These are phyloP conservation scores for Parazoanthus atlanticus DNA, from an alignment of 92 coral and sea anemone species.

Conservation along the genomic window DNA sequence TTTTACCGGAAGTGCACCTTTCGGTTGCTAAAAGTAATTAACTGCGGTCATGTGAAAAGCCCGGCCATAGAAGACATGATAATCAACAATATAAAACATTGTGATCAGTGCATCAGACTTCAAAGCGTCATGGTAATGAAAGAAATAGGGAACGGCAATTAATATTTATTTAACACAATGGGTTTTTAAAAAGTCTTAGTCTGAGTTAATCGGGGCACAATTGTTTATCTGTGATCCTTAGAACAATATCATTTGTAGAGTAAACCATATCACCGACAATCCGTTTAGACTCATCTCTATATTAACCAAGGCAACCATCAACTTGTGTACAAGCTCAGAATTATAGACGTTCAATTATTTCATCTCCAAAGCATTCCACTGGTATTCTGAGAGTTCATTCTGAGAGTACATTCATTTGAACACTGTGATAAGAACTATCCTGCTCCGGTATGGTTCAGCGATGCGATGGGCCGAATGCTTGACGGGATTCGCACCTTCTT, in stretches of 20 bases:
- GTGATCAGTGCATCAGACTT: no score
- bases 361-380: not conserved
- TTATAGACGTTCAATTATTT: slow-evolving; percentile 6
- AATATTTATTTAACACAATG: no score
- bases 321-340: not conserved
- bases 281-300: not conserved
- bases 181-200: not conserved
- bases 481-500: not conserved
- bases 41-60: no score
- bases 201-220: not conserved
- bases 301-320: no score
- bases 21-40: no score
- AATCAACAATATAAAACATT: no score
- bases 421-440: slow-evolving; percentile 9
- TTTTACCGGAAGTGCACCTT: no score
- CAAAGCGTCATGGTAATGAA: not conserved
- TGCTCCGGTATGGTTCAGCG: slow-evolving; percentile 32
- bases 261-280: slow-evolving; percentile 2
- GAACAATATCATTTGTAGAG: not conserved
- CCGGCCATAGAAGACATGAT: no score
- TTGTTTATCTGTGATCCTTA: slow-evolving; percentile 8
- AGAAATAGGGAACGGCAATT: not conserved
- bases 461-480: slow-evolving; percentile 1
- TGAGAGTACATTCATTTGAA: not conserved
- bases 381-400: not conserved